Evolutionary conservation across 1,140 invertebrate genomes (phyloP).

Genomic region (Mya arenaria): DNA sequence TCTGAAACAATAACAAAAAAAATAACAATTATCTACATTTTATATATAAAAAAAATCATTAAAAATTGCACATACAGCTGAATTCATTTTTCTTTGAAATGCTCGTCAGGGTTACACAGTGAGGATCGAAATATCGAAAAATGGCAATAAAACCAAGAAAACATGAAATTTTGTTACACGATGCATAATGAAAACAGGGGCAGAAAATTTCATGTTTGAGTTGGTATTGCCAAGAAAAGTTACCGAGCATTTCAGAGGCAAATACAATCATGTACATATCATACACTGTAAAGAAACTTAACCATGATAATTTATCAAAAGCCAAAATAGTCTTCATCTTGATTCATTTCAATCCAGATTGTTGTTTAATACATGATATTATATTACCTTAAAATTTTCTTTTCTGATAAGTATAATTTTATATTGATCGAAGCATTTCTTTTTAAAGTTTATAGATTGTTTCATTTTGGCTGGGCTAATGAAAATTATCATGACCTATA

Average conservation of each 20-base stretch:
- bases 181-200: not conserved
- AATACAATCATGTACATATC: slow-evolving; percentile 25
- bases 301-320: slow-evolving; percentile 11
- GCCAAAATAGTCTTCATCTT: not conserved
- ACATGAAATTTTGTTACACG: not conserved
- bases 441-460: not conserved
- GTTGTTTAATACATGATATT: not conserved
- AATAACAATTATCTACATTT: not conserved
- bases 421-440: not conserved
- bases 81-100: slow-evolving; percentile 34
- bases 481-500: slow-evolving; percentile 26
- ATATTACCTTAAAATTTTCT: not conserved
- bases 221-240: slow-evolving; percentile 16
- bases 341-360: not conserved
- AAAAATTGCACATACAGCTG: slow-evolving; percentile 45
- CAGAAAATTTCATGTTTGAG: not conserved
- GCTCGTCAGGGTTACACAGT: slow-evolving; percentile 44
- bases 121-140: slow-evolving; percentile 34
- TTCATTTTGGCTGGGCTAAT: not conserved
- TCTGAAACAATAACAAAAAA: slow-evolving; percentile 2
- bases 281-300: slow-evolving; percentile 55
- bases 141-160: slow-evolving; percentile 3
- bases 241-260: slow-evolving; percentile 44
- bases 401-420: not conserved
- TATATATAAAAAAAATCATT: slow-evolving; percentile 16